Evolutionary conservation across 2,113 vertebrate species (phyloP), one percentile per base, ranked within the genome.

Genomic region (Spilogale gracilis): DNA sequence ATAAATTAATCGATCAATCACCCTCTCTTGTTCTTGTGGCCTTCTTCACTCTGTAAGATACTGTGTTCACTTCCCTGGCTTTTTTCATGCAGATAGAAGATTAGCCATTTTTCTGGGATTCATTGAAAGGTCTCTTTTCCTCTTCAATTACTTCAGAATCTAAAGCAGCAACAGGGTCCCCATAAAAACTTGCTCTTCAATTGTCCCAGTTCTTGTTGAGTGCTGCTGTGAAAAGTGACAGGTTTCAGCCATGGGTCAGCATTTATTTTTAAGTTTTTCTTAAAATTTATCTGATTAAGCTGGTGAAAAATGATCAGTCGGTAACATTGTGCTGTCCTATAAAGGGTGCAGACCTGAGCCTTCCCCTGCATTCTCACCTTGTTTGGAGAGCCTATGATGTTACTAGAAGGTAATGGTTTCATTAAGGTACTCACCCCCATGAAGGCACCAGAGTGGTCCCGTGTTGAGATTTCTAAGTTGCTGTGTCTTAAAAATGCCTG

Each of bases 131-230:
- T 98, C 96, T 98, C 97, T 98, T 98, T 84, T 98, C 98, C 98
- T 98, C 98, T 98, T 97, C 94, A 98, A 98, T 98, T 98, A 97
- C 81, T 97, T 94, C 98, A 99, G 99, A 99, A 99, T 99, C 99
- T 99, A 99, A 99, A 99, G 99, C 99, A 99, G 99, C 99, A 99
- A 99, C 99, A 99, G 98, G 98, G 99, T 98, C 99, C 99, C 99
- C 99, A 99, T 99, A 98, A 99, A 99, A 99, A 99, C 98, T 98
- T 98, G 99, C 99, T 99, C 99, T 99, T 99, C 99, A 95, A 99
- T 99, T 98, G 98, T 99, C 98, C 98, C 98, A 98, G 99, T 99
- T 99, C 98, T 99, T 98, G 99, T 99, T 98, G 98, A 99, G 99
- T 99, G 98, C 99, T 99, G 98, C 99, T 99, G 99, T 99, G 99